Conservation (phyloP, 1,140 invertebrate genomes). For the Melanaphis sacchari region DNA sequence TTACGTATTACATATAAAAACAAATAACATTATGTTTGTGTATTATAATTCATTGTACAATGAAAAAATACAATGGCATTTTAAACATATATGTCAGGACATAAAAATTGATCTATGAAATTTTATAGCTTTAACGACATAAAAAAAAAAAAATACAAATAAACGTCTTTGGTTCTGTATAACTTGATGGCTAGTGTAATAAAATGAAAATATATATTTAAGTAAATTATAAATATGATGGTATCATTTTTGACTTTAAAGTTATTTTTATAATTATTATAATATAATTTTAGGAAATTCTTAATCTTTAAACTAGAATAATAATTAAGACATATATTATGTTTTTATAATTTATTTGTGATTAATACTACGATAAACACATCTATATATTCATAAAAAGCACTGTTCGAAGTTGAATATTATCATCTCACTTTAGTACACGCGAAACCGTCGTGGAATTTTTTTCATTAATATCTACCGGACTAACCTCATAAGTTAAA, state of each 20-base stretch:
- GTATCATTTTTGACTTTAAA: background rate
- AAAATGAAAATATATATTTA: background rate
- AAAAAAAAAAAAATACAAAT: background rate
- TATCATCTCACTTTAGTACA: background rate
- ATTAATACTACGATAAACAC: background rate
- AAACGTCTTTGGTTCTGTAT: background rate
- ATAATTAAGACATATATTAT: background rate
- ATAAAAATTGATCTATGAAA: slow-evolving; percentile 7
- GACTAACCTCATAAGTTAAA: too few relatives aligned
- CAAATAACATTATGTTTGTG: background rate
- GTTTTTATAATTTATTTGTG: background rate
- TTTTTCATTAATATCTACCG: background rate
- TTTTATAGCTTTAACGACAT: background rate
- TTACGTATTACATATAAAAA: background rate
- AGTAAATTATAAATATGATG: background rate
- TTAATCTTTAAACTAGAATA: background rate
- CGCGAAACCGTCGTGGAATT: background rate
- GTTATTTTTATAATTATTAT: background rate
- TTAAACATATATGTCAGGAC: background rate
- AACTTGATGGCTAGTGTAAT: background rate
- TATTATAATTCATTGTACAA: slow-evolving; percentile 17
- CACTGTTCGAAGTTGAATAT: background rate
- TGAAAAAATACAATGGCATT: background rate
- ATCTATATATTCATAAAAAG: background rate
- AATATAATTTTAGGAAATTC: background rate